These are phyloP conservation scores for Xyrichtys novacula DNA, from an alignment of 2,797 vertebrate genomes.

Conservation along the genomic window DNA sequence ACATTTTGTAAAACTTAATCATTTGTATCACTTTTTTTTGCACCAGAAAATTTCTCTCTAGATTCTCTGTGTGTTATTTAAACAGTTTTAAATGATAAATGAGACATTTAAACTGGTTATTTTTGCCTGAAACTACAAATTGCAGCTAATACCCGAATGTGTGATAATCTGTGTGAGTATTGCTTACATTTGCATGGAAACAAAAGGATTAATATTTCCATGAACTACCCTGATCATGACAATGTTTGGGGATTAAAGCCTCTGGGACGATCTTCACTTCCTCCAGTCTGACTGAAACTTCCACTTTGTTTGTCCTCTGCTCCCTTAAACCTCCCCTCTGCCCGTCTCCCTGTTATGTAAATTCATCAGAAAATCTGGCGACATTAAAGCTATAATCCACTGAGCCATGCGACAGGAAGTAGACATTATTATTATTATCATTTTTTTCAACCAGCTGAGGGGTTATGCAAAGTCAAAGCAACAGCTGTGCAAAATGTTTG, in stretches of 20 bases:
- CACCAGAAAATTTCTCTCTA: too few species aligned
- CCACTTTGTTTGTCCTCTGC: conserved; percentile 15
- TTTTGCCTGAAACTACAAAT: conserved; percentile 36
- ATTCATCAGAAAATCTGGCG: conserved; percentile 79
- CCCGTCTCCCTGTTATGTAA: conserved; percentile 73
- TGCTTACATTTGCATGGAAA: conserved; percentile 38
- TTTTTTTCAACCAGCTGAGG: conserved; percentile 30
- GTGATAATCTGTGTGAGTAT: conserved; percentile 58
- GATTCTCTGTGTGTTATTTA: conserved; percentile 31
- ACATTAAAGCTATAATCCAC: conserved; percentile 80
- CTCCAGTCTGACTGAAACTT: conserved; percentile 19
- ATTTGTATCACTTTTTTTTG: too few species aligned
- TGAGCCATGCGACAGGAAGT: conserved; percentile 36
- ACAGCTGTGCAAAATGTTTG: conserved; percentile 23
- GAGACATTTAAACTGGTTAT: conserved; percentile 26
- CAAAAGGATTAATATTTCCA: conserved; percentile 48
- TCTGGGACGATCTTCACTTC: conserved; percentile 1
- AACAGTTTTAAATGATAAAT: too few species aligned
- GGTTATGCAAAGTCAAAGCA: conserved; percentile 53
- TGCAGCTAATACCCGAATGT: conserved; percentile 46
- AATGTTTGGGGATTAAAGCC: conserved; percentile 42
- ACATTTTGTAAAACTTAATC: too few species aligned
- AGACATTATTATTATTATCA: conserved; percentile 64
- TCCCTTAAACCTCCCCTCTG: conserved; percentile 28
- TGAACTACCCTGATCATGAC: conserved; percentile 36